These are phyloP conservation scores for Chirona hameri DNA, from an alignment of 2,888 invertebrate species.

Conservation along the genomic window DNA sequence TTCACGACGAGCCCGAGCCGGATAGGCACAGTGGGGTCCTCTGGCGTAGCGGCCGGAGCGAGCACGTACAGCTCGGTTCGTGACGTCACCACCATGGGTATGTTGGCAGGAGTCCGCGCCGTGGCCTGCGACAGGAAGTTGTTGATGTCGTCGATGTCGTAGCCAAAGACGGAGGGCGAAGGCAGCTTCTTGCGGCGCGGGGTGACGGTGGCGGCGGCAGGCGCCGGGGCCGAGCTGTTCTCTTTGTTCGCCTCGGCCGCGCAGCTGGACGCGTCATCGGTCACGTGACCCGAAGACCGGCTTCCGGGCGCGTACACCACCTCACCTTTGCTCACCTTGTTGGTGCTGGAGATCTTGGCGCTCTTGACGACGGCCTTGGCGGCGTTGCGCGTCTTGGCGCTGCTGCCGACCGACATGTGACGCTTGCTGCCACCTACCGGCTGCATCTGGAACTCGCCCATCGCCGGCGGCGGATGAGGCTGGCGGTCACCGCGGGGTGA, in stretches of 20 bases:
- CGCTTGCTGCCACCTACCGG: slow-evolving; percentile 14
- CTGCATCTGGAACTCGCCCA: slow-evolving; percentile 8
- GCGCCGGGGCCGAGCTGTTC: neutral
- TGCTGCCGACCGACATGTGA: slow-evolving; percentile 8
- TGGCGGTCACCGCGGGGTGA: too few species aligned
- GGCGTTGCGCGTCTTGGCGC: slow-evolving; percentile 6
- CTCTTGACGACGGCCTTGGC: slow-evolving; percentile 10
- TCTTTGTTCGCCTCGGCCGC: neutral
- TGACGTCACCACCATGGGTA: slow-evolving; percentile 75
- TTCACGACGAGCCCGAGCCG: slow-evolving; percentile 81
- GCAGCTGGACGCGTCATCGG: neutral
- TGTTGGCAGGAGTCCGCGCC: slow-evolving; percentile 74
- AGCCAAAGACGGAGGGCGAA: slow-evolving; percentile 58
- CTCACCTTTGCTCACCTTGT: neutral
- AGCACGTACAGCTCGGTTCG: slow-evolving; percentile 46
- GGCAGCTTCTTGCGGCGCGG: neutral
- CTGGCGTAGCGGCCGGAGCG: slow-evolving; percentile 41
- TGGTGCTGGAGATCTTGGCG: slow-evolving; percentile 14
- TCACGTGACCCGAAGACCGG: neutral
- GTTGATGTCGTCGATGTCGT: slow-evolving; percentile 75
- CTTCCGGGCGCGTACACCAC: neutral
- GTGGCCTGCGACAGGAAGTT: slow-evolving; percentile 72
- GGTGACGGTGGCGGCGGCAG: too few species aligned
- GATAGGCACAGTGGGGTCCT: slow-evolving; percentile 60
- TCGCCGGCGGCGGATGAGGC: neutral